Evolutionary conservation across 2,888 invertebrate species (phyloP), one percentile per base, ranked within the genome.

Genomic region (Coleophora deauratella): DNA sequence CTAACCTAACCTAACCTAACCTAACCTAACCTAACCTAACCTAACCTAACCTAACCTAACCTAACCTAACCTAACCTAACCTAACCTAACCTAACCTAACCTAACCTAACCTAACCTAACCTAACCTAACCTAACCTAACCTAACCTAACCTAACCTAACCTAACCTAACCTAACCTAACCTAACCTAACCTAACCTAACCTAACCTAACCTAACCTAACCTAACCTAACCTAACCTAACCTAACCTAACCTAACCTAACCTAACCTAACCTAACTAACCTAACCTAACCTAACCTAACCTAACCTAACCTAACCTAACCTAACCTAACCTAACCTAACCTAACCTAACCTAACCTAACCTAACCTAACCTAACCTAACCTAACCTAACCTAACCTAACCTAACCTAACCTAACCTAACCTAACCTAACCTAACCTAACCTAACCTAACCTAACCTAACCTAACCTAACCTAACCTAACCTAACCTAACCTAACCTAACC

Each of bases 11-110:
- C 39, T 33, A 33, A 39, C 33, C 39, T 33, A 33, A 39, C 33
- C 40, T 30, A 30, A 39, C 33, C 39, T 33, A 33, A 39, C 33
- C 40, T 35, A 33, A 39, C 33, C 39, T 34, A 34, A 34, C 34
- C 34, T 34, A 34, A 34, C 34, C 34, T 13, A 13, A 34, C 12
- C 43, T 35, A 42, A 42, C 40, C 42, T 42, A 42, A 45, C 42
- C 45, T 42, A 42, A 45, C 42, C 45, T 35, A 42, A 45, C 45
- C 45, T 45, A 45, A 45, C 45, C 45, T 42, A 45, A 45, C 45
- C 45, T 43, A 45, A 45, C 45, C 45, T 45, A 45, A 45, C 45
- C 43, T 45, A 45, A 45, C 45, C 45, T 45, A 45, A 45, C 45
- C 45, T 45, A 45, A 45, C 45, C 45, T 45, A 45, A 45, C 45